These are phyloP conservation scores for Diabrotica balteata DNA, from an alignment of 2,888 invertebrate species.

Conservation along the genomic window DNA sequence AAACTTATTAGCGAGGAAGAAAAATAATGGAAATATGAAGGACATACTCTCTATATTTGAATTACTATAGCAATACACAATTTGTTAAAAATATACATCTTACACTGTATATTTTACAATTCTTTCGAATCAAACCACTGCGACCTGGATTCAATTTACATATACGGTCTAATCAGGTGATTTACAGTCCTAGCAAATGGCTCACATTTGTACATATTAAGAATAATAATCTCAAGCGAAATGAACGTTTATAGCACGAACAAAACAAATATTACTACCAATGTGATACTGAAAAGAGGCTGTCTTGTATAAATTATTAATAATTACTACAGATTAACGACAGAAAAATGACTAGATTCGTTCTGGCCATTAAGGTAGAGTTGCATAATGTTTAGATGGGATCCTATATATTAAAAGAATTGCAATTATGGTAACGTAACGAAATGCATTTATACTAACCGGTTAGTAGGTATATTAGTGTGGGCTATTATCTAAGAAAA, in stretches of 20 bases:
- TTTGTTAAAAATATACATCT: not conserved
- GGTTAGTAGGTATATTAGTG: slow-evolving; percentile 11
- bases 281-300: too few species aligned
- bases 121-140: slow-evolving; percentile 9
- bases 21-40: not conserved
- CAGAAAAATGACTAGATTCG: slow-evolving; percentile 2
- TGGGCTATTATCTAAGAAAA: not conserved
- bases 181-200: slow-evolving; percentile 22
- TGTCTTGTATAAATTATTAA: too few species aligned
- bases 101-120: slow-evolving; percentile 13
- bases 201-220: slow-evolving; percentile 12
- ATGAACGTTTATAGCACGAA: not conserved
- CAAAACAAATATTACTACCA: slow-evolving; percentile 1
- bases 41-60: not conserved
- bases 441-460: slow-evolving; percentile 8
- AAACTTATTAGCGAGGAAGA: too few species aligned
- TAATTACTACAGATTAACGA: not conserved
- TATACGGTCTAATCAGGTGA: slow-evolving; percentile 28
- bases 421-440: slow-evolving; percentile 11
- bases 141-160: slow-evolving; percentile 24
- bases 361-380: slow-evolving; percentile 2
- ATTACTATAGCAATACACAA: not conserved
- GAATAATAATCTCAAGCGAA: slow-evolving; percentile 8
- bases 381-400: slow-evolving; percentile 16
- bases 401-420: slow-evolving; percentile 2